phyloP scores from a whole-genome alignment of 2,888 invertebrate genomes.

The Drosophila birchii region DNA sequence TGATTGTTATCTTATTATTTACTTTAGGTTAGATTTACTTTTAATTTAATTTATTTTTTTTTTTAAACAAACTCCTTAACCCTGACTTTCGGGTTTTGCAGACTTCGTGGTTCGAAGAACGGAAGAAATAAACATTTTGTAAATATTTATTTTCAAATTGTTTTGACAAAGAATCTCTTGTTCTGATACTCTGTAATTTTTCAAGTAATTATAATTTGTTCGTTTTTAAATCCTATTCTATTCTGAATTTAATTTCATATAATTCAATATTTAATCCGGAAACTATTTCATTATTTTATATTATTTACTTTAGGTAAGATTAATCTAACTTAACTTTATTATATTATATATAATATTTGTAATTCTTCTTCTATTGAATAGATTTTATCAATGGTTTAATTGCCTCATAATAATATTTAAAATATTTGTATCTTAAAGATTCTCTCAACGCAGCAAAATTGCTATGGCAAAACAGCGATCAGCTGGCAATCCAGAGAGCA shows the following conservation, averaged over 20 bases:
- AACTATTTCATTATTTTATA: background rate
- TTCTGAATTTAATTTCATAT: background rate
- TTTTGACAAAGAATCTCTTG: background rate
- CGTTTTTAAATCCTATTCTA: no score
- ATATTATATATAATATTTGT: background rate
- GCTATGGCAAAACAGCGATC: background rate
- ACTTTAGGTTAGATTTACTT: no score
- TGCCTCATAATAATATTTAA: background rate
- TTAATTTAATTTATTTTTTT: no score
- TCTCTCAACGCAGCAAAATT: background rate
- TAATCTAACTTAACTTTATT: background rate
- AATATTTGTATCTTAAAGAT: background rate
- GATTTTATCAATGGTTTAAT: background rate
- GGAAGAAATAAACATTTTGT: background rate
- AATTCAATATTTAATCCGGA: background rate
- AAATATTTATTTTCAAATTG: background rate
- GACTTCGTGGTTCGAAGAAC: background rate
- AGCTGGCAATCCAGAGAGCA: constrained; percentile 1
- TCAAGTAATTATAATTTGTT: background rate
- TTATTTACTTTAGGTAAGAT: no score
- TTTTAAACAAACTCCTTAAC: no score
- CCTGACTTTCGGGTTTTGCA: background rate
- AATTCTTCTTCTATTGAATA: background rate
- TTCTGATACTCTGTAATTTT: background rate
- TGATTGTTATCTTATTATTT: no score